Base-by-base conservation (phyloP, 2,113 vertebrate species). In the Phocoena phocoena region DNA sequence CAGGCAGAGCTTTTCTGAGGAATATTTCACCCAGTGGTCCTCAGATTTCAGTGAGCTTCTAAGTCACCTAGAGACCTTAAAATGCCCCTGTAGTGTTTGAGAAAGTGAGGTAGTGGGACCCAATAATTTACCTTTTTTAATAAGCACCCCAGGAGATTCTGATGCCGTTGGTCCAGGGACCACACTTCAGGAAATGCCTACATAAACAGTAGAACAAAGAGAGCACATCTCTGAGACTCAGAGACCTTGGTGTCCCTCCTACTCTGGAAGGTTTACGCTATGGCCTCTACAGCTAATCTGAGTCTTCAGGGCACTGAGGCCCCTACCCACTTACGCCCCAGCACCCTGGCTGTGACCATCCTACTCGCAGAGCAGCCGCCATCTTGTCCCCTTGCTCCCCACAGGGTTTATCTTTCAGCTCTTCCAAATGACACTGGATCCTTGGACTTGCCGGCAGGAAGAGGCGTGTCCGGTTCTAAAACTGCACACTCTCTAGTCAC, bases 381-480 rank as follows among this genome's bases (percentile, higher is more conserved):
- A 70, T 26, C 50, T 15, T 38, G 85, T 41, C 67, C 44, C 92
- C 53, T 68, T 15, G 20, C 71, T 92, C 65, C 50, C 33, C 68
- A 82, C 1, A 7, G 23, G 4, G 17, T 92, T 65, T 82, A 25
- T 68, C 90, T 83, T 71, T 65, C 36, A 80, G 44, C 12, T 83
- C 63, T 70, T 73, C 47, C 88, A 82, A 60, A 96, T 33, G 47
- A 92, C 62, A 90, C 25, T 3, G 44, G 74, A 87, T 58, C 81
- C 25, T 88, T 86, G 92, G 33, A 31, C 62, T 63, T 10, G 63
- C 53, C 53, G 58, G 55, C 90, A 97, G 92, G 95, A 97, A 96
- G 96, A 90, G 87, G 87, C 41, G 18, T 95, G 65, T 96, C 85
- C 82, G 5, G 8, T 92, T 92, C 93, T 96, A 90, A 83, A 97